Evolutionary conservation across 2,797 vertebrate genomes (phyloP).

Genomic region (Ispidina picta): DNA sequence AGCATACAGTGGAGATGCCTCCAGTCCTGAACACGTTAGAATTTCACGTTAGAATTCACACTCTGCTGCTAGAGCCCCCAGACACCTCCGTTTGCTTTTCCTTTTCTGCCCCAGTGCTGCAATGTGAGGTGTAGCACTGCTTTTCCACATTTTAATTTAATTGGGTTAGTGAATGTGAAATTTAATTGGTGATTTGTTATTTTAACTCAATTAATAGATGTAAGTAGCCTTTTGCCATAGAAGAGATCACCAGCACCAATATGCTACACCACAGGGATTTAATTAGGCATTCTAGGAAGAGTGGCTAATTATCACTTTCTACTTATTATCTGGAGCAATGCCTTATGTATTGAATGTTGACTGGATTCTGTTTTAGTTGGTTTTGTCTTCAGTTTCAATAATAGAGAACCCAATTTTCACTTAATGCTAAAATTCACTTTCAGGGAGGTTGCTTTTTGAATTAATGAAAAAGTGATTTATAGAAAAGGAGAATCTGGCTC

Average conservation of each 20-base stretch:
- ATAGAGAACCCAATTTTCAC: neutral
- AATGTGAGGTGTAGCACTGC: neutral
- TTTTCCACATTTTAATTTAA: neutral
- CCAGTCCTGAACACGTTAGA: neutral
- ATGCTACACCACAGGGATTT: neutral
- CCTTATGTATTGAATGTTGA: neutral
- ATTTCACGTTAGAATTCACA: neutral
- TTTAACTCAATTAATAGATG: neutral
- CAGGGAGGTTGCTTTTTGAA: neutral
- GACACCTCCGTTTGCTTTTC: neutral
- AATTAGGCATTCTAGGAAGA: neutral
- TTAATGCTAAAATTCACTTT: neutral
- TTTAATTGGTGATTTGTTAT: neutral
- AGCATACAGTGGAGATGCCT: neutral
- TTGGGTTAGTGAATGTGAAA: neutral
- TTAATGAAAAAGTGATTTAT: neutral
- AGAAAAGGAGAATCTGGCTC: neutral
- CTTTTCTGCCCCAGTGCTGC: neutral
- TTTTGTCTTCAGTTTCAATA: neutral
- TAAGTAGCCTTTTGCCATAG: neutral
- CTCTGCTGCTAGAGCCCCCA: neutral
- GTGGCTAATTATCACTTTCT: neutral
- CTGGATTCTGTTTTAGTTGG: neutral
- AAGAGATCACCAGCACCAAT: neutral
- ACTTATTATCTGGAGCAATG: neutral